These are phyloP conservation scores for Phrynocephalus vlangalii DNA, from an alignment of 2,797 vertebrate species.

Conservation along the genomic window DNA sequence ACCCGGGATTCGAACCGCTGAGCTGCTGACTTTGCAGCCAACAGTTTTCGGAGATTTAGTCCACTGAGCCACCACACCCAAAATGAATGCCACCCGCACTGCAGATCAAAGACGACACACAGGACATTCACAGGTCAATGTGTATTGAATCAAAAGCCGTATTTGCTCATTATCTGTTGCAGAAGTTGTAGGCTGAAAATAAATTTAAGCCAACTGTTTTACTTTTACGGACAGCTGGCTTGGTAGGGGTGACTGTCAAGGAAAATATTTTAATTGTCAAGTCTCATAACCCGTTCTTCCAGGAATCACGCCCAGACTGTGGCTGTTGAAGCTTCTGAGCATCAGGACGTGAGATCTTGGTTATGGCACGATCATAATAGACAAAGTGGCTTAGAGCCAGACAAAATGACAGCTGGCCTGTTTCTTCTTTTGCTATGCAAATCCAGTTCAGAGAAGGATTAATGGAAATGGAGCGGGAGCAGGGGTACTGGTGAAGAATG, in stretches of 20 bases:
- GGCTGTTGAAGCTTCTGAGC: slow-evolving; percentile 6
- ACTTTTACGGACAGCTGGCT: neutral
- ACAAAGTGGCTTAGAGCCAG: slow-evolving; percentile 52
- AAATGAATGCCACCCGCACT: slow-evolving; percentile 13
- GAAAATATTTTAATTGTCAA: slow-evolving; percentile 28
- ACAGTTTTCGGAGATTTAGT: too few species aligned
- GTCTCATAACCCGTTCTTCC: slow-evolving; percentile 7
- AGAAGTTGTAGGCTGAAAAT: neutral
- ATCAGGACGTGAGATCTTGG: slow-evolving; percentile 1
- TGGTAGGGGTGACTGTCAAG: neutral
- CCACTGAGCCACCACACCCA: too few species aligned
- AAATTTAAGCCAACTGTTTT: neutral
- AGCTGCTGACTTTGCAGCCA: too few species aligned
- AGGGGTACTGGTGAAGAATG: slow-evolving; percentile 52
- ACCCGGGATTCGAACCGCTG: too few species aligned
- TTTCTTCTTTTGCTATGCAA: slow-evolving; percentile 67
- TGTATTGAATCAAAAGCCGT: neutral
- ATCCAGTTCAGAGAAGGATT: slow-evolving; percentile 74
- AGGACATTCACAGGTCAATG: slow-evolving; percentile 9
- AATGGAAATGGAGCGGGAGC: slow-evolving; percentile 59
- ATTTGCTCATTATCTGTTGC: neutral
- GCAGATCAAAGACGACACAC: slow-evolving; percentile 8
- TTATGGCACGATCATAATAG: slow-evolving; percentile 8
- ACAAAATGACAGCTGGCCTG: slow-evolving; percentile 61
- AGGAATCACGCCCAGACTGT: neutral